A percentile compares a stretch with the other conserved stretches of the same genome.
Conservation (phyloP, 2,113 vertebrate species). For the Vulpes lagopus region DNA sequence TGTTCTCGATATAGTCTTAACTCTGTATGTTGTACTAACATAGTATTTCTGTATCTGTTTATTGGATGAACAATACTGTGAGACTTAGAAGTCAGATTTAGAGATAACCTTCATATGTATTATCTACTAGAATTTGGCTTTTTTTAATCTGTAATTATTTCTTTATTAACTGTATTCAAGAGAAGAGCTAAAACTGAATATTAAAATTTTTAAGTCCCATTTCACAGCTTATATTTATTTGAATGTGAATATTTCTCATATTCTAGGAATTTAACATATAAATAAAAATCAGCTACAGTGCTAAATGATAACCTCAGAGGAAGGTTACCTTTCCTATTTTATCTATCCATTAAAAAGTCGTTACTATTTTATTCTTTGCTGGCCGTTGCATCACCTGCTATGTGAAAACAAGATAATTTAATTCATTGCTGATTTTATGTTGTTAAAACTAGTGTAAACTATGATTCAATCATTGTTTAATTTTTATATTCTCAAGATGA, state of each 20-base stretch:
- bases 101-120: conserved; percentile 13
- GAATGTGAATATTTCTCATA: conserved; percentile 52
- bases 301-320: conserved; percentile 35
- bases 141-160: conserved; percentile 8
- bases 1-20: conserved; percentile 16
- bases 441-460: conserved; percentile 36
- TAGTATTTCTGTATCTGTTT: neutral
- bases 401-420: neutral
- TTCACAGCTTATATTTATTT: conserved; percentile 43
- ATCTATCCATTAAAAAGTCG: neutral
- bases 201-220: neutral
- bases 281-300: neutral
- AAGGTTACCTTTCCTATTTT: conserved; percentile 18
- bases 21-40: neutral
- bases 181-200: neutral
- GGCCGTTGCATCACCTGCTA: neutral
- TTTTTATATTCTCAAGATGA: conserved; percentile 39
- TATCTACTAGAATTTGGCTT: conserved; percentile 33
- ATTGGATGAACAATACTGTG: conserved; percentile 24
- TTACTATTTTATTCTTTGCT: conserved; percentile 42
- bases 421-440: conserved; percentile 45
- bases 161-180: conserved; percentile 1
- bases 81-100: conserved; percentile 45
- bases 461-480: neutral
- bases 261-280: conserved; percentile 27